phyloP scores from a whole-genome alignment of 2,888 invertebrate genomes.

The Galeopsomyia nigrocyanea region DNA sequence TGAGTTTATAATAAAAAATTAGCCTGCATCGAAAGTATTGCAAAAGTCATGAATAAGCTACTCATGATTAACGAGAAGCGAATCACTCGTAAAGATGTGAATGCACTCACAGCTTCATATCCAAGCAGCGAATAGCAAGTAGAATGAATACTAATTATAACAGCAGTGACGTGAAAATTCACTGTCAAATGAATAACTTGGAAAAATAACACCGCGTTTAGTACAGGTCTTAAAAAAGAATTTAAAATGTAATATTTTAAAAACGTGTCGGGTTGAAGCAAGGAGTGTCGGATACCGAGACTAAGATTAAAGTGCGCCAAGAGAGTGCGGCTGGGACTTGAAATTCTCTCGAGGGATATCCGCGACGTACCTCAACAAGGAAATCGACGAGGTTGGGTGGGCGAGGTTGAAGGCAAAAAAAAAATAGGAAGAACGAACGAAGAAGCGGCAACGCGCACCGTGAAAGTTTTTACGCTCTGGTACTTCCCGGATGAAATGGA shows the following conservation, averaged over 20 bases:
- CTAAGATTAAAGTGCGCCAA: slow-evolving; percentile 43
- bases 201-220: too few relatives aligned
- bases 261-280: slow-evolving; percentile 18
- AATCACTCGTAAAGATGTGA: too few relatives aligned
- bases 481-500: slow-evolving; percentile 42
- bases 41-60: too few relatives aligned
- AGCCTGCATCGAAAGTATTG: too few relatives aligned
- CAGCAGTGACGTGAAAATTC: too few relatives aligned
- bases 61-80: too few relatives aligned
- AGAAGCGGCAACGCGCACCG: slow-evolving; percentile 2
- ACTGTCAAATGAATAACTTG: too few relatives aligned
- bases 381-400: slow-evolving; percentile 35
- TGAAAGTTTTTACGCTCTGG: slow-evolving; percentile 40
- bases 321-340: slow-evolving; percentile 41
- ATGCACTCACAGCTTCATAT: too few relatives aligned
- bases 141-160: too few relatives aligned
- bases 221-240: not conserved
- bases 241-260: slow-evolving; percentile 28
- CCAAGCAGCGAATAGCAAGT: too few relatives aligned
- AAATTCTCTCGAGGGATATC: slow-evolving; percentile 38
- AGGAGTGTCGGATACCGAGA: not conserved
- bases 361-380: slow-evolving; percentile 38
- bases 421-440: not conserved
- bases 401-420: slow-evolving; percentile 24
- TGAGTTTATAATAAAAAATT: too few relatives aligned